Percentiles rank a stretch among this genome's conserved stretches.
Evolutionary conservation across 2,113 vertebrate genomes (phyloP).

Genomic region (Oriolus oriolus): DNA sequence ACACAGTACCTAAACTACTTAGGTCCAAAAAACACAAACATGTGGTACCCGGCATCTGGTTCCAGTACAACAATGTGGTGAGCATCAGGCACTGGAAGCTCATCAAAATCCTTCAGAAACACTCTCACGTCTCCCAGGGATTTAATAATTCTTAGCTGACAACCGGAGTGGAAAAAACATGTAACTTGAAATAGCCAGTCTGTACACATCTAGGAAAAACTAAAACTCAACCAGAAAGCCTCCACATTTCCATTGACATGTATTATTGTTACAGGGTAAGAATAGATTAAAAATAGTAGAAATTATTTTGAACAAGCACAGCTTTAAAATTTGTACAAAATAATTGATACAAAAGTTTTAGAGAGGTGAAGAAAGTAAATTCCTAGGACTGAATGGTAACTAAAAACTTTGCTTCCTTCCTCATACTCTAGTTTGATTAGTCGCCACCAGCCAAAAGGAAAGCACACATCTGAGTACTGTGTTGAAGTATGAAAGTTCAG

Average conservation of each 20-base stretch:
- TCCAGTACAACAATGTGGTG: neutral
- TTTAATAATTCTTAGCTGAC: slow-evolving; percentile 4
- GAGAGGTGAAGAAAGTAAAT: neutral
- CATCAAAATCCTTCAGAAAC: slow-evolving; percentile 24
- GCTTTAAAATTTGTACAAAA: neutral
- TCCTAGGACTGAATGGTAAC: neutral
- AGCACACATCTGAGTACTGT: neutral
- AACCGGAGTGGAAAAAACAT: neutral
- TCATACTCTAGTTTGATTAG: neutral
- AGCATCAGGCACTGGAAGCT: slow-evolving; percentile 12
- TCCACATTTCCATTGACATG: neutral
- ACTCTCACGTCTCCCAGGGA: neutral
- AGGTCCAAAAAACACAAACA: neutral
- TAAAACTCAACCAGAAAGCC: neutral
- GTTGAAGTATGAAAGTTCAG: neutral
- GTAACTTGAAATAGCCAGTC: neutral
- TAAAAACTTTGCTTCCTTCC: neutral
- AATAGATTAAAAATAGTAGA: neutral
- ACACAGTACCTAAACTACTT: neutral
- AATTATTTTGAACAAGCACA: neutral
- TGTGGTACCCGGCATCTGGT: neutral
- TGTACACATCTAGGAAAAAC: neutral
- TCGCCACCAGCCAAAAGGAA: neutral
- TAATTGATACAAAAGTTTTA: neutral
- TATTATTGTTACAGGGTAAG: neutral